Evolutionary conservation across 2,113 vertebrate species (phyloP), one percentile per base, ranked within the genome.

Genomic region (Albula glossodonta): DNA sequence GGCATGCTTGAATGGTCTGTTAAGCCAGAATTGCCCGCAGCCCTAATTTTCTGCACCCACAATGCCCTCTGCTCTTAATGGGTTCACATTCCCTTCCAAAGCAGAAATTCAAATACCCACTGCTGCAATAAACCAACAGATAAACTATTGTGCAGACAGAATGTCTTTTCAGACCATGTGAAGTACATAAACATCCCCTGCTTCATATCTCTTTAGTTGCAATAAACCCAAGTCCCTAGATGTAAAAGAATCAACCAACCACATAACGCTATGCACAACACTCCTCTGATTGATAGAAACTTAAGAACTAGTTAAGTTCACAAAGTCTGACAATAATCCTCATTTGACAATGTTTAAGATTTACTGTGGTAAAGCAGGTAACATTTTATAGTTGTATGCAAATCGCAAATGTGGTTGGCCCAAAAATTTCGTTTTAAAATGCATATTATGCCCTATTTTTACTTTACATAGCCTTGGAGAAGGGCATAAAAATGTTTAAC

Each of bases 1-100:
- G 78, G 50, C 10, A 74, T 31, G 11, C 25, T 48, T 79, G 78
- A 79, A 48, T 50, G 48, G 48, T 79, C 15, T 41, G 78, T 80
- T 17, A 41, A 80, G 78, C 78, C 78, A 51, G 15, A 74, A 80
- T 31, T 17, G 41, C 19, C 48, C 50, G 48, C 31, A 9, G 19
- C 31, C 13, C 78, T 80, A 49, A 80, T 80, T 50, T 80, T 80
- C 78, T 50, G 9, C 17, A 80, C 78, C 50, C 78, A 80, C 50
- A 80, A 48, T 49, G 50, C 78, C 41, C 15, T 80, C 78, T 13
- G 78, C 78, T 49, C 41, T 13, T 19, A 51, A 49, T 80, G 48
- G 41, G 78, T 12, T 17, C 22, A 19, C 19, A 80, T 51, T 80
- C 25, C 13, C 78, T 22, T 80, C 78, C 78, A 80, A 49, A 51